Evolutionary conservation across 2,113 vertebrate genomes (phyloP), one percentile per base, ranked within the genome.

Genomic region (Sinocyclocheilus maitianheensis): DNA sequence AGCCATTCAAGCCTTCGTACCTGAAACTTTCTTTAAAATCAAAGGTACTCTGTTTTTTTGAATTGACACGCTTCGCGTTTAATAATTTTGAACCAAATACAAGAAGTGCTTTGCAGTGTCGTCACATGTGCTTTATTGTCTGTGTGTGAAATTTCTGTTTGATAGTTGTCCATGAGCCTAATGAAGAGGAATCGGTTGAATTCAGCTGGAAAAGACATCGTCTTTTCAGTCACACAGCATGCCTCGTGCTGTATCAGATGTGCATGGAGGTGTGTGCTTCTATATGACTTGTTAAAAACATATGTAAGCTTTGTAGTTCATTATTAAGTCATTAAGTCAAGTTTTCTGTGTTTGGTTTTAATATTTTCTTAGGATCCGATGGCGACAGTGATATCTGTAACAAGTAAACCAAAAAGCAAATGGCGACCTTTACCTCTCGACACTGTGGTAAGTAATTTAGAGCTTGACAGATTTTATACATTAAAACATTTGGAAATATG

Each of bases 1-100:
- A 95, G 97, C 98, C 84, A 99, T 99, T 89, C 97, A 99, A 90
- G 96, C 98, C n/a, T 99, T 99, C 81, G 96, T 99, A 89, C 95
- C 98, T 0, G 98, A 99, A 94, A 91, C 93, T 14, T 99, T 99
- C 93, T 98, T 97, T 89, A 99, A 95, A 94, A 99, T 99, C 71
- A 98, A 97, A 96, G 98, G 98, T 99, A 88, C 7, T 58, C 7
- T 11, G 3, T 58, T 22, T 37, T 0, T 10, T 34, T 51, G 0
- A 1, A 30, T 53, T 77, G 18, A 16, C n/a, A 51, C 46, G 18
- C 46, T 51, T 77, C 3, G 55, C 26, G 20, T 40, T 46, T 48
- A 67, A n/a, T 55, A 74, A n/a, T 72, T 37, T 43, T 72, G 34
- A 22, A 22, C 4, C 0, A 43, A 72, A 13, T 71, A 1, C 30